Conservation (phyloP, 1,140 invertebrate species). For the Phymorhynchus buccinoides region DNA sequence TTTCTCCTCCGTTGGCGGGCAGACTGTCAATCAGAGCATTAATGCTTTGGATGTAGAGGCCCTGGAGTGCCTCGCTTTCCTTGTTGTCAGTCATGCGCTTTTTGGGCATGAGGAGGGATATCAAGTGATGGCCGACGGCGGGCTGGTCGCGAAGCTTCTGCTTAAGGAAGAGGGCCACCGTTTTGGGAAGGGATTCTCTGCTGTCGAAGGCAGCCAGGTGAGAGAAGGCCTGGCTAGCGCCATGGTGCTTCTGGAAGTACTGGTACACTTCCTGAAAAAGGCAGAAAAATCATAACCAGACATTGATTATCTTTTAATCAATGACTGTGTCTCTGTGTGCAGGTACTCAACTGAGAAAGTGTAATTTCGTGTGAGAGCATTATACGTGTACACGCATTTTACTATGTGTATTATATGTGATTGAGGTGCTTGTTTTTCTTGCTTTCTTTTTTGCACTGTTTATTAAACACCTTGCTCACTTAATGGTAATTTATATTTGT, state of each 20-base stretch:
- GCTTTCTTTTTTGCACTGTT: no score
- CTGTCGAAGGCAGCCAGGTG: constrained; percentile 34
- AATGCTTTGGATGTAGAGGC: constrained; percentile 59
- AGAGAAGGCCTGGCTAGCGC: constrained; percentile 31
- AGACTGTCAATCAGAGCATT: constrained; percentile 56
- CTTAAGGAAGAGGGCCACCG: constrained; percentile 54
- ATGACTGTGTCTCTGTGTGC: no score
- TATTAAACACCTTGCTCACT: no score
- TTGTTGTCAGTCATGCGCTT: constrained; percentile 30
- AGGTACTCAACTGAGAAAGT: no score
- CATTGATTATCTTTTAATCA: no score
- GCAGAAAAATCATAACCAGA: constrained; percentile 21
- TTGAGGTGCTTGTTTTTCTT: no score
- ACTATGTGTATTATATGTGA: no score
- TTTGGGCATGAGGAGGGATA: constrained; percentile 44
- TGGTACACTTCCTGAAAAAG: constrained; percentile 62
- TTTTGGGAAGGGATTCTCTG: constrained; percentile 44
- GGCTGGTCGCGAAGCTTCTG: constrained; percentile 53
- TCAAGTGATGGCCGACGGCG: constrained; percentile 55
- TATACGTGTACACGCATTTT: no score
- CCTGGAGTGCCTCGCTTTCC: constrained; percentile 44
- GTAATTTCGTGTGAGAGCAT: no score
- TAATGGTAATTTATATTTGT: no score
- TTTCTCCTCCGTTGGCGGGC: constrained; percentile 24
- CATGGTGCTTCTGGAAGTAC: constrained; percentile 50